Percentiles rank a stretch among this genome's conserved stretches.
Conservation (phyloP, 1,140 invertebrate genomes). For the Meloidogyne chitwoodi region DNA sequence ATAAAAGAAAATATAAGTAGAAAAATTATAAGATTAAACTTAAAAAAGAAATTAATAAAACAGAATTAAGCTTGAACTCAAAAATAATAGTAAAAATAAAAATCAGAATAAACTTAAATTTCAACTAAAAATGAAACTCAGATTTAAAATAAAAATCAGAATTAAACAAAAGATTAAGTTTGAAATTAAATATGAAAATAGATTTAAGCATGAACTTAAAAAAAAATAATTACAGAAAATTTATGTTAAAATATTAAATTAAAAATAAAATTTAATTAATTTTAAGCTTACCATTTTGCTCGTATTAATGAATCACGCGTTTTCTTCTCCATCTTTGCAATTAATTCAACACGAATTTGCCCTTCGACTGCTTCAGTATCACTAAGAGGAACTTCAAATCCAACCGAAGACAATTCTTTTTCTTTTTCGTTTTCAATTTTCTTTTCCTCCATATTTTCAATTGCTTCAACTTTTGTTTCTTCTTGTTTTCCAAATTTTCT, state of each 20-base stretch:
- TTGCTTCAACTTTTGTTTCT: not conserved
- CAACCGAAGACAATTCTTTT: not conserved
- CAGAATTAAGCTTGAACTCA: no score
- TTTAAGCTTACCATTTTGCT: constrained; percentile 9
- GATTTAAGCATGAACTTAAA: not conserved
- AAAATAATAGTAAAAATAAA: no score
- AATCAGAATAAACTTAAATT: no score
- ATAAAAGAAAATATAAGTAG: no score
- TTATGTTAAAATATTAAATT: no score
- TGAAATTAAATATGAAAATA: not conserved
- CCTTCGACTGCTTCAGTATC: constrained; percentile 14
- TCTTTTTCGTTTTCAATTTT: not conserved
- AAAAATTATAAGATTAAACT: no score
- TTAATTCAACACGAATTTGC: constrained; percentile 9
- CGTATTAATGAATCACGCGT: constrained; percentile 1
- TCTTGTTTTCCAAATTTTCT: not conserved
- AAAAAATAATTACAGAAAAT: no score
- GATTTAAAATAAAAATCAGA: not conserved
- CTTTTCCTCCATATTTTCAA: not conserved
- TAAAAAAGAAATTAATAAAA: no score
- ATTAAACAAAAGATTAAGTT: not conserved
- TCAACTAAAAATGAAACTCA: no score
- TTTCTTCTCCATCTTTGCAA: constrained; percentile 7
- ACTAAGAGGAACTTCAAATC: not conserved
- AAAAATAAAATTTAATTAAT: not conserved